A percentile compares a stretch with the other conserved stretches of the same genome.
Evolutionary conservation across 1,140 invertebrate species (phyloP).

Genomic region (Zaprionus capensis): DNA sequence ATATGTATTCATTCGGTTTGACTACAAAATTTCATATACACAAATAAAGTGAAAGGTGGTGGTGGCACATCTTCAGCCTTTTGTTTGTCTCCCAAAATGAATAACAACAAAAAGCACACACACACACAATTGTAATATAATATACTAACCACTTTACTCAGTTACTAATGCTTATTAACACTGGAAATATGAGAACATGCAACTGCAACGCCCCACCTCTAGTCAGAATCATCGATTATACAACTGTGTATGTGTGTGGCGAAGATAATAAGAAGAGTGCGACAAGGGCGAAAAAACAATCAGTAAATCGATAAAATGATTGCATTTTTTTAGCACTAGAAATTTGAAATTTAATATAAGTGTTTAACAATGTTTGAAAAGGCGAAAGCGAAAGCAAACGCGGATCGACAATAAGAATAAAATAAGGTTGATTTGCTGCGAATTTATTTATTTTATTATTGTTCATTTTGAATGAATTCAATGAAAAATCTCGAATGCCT

Average conservation of each 20-base stretch:
- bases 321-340: slow-evolving; percentile 9
- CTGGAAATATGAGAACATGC: background rate
- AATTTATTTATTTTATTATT: background rate
- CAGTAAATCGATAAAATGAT: slow-evolving; percentile 34
- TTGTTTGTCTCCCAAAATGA: slow-evolving; percentile 25
- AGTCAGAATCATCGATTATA: slow-evolving; percentile 25
- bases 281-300: slow-evolving; percentile 12
- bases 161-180: slow-evolving; percentile 12
- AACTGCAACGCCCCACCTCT: background rate
- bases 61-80: slow-evolving; percentile 58
- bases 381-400: background rate
- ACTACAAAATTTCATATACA: slow-evolving; percentile 32
- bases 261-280: slow-evolving; percentile 6
- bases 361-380: background rate
- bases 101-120: slow-evolving; percentile 30
- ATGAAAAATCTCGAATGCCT: background rate
- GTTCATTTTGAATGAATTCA: slow-evolving; percentile 1
- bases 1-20: slow-evolving; percentile 65
- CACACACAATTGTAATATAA: slow-evolving; percentile 41
- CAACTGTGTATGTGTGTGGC: slow-evolving; percentile 9
- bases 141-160: slow-evolving; percentile 30
- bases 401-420: background rate
- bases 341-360: background rate
- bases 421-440: background rate
- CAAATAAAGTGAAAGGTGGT: slow-evolving; percentile 76